A percentile compares a stretch with the other conserved stretches of the same genome.
phyloP scores from a whole-genome alignment of 2,113 vertebrate species.

The Irena cyanogastra region DNA sequence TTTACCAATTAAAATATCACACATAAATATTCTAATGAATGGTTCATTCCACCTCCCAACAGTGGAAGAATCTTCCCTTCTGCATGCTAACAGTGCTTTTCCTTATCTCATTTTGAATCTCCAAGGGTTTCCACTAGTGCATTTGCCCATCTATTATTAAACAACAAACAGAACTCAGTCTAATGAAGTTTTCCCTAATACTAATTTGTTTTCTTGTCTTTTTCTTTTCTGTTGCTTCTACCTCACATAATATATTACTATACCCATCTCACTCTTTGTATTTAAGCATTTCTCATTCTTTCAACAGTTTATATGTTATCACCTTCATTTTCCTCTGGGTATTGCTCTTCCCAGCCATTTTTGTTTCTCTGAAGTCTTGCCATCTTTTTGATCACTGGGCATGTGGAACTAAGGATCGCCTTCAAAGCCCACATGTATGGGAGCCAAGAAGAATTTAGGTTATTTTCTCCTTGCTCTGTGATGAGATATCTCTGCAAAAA shows the following conservation, averaged over 20 bases:
- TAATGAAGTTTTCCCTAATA: neutral
- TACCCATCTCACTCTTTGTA: neutral
- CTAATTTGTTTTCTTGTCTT: neutral
- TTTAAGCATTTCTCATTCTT: neutral
- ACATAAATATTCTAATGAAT: neutral
- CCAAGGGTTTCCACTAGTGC: neutral
- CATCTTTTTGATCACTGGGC: neutral
- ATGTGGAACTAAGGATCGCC: neutral
- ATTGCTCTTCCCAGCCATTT: neutral
- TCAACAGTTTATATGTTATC: neutral
- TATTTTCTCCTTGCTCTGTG: neutral
- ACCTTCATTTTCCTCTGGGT: neutral
- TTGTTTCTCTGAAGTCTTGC: conserved; percentile 12
- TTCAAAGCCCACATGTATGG: neutral
- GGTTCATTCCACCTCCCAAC: neutral
- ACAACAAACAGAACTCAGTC: neutral
- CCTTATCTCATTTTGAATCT: neutral
- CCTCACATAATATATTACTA: neutral
- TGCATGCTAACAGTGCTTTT: neutral
- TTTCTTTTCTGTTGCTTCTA: neutral
- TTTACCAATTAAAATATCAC: neutral
- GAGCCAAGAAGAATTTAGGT: neutral
- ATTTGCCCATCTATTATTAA: neutral
- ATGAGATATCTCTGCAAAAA: neutral
- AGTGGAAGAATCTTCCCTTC: neutral